A percentile compares a stretch with the other conserved stretches of the same genome.
Evolutionary conservation across 2,113 vertebrate species (phyloP).

Genomic region (Hydropotes inermis): DNA sequence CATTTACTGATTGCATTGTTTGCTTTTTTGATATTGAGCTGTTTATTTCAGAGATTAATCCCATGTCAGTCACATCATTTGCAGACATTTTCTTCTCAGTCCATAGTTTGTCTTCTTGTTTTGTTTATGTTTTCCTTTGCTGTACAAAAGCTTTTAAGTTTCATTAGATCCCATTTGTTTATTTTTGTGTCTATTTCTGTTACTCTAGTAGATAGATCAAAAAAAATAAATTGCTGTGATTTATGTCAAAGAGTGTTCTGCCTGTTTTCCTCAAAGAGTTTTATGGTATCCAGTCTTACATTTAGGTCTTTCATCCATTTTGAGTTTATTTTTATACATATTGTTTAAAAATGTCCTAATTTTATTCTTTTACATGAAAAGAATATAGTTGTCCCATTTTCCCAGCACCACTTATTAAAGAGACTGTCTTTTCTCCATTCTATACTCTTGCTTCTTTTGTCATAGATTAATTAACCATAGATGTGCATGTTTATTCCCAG

Average conservation of each 20-base stretch:
- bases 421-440: neutral
- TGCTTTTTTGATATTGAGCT: neutral
- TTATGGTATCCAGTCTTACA: neutral
- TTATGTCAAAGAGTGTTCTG: neutral
- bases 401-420: neutral
- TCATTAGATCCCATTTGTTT: neutral
- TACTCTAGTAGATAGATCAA: neutral
- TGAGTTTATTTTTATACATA: neutral
- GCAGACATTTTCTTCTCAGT: neutral
- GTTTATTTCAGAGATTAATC: neutral
- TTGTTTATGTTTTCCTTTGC: neutral
- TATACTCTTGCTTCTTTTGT: neutral
- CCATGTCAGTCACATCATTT: neutral
- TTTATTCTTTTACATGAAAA: neutral
- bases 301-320: neutral
- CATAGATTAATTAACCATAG: neutral
- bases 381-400: neutral
- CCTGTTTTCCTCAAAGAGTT: neutral
- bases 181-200: neutral
- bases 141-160: neutral
- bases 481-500: neutral
- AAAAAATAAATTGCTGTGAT: neutral
- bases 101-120: neutral
- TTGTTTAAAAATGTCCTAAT: neutral
- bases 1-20: neutral